phyloP scores from a whole-genome alignment of 2,888 invertebrate genomes.

The Blomia tropicalis region DNA sequence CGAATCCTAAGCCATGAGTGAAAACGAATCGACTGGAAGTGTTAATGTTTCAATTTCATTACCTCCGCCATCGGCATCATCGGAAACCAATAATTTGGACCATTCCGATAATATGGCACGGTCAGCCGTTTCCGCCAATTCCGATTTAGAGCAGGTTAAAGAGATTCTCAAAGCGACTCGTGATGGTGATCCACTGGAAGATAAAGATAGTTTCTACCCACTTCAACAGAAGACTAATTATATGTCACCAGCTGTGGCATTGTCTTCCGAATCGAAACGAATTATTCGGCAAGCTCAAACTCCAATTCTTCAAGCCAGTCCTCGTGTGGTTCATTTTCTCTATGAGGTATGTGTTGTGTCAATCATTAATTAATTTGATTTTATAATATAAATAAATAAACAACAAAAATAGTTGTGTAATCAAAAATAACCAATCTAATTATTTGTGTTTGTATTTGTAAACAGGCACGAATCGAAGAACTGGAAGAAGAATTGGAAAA shows the following conservation, averaged over 20 bases:
- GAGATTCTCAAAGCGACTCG: conserved; percentile 1
- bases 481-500: conserved; percentile 98
- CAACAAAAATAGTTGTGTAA: not conserved
- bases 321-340: conserved; percentile 29
- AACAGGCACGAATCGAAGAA: conserved; percentile 92
- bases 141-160: conserved; percentile 12
- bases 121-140: not conserved
- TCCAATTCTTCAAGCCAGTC: conserved; percentile 27
- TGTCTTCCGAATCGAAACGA: conserved; percentile 29
- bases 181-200: conserved; percentile 18
- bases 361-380: not conserved
- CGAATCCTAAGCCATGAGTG: conserved; percentile 10
- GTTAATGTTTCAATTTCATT: not conserved
- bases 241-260: conserved; percentile 27
- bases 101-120: not conserved
- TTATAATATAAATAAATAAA: not conserved
- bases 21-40: not conserved
- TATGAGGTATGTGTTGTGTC: conserved; percentile 29
- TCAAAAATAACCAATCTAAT: not conserved
- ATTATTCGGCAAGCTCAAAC: conserved; percentile 30
- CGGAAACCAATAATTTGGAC: not conserved
- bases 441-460: not conserved
- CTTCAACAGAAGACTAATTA: conserved; percentile 28
- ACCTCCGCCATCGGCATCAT: not conserved
- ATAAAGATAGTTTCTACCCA: conserved; percentile 27